Evolutionary conservation across 2,113 vertebrate species (phyloP), one percentile per base, ranked within the genome.

Genomic region (Phylloscopus whistleri): DNA sequence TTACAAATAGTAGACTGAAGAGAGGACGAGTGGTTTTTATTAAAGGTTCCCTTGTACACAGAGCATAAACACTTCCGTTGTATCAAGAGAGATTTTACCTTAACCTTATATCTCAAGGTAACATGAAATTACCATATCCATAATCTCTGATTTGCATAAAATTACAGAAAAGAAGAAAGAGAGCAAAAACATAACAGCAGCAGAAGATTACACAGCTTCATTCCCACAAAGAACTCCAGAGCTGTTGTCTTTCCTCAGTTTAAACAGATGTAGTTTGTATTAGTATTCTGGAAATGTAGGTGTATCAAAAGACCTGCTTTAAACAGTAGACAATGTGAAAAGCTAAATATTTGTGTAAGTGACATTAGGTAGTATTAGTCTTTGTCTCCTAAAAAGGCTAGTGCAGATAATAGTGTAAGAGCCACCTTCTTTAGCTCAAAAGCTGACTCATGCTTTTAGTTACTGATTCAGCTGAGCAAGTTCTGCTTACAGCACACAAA

Each of bases 371-470:
- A 93, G 58, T 39, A 62, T 85, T 97, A 79, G 77, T 58, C 53
- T 91, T 95, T 96, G 89, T 94, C 62, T 85, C 39, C 13, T 64
- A 13, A 93, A 94, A 95, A 91, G 10, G 55, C 81, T 85, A 26
- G 21, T 83, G 23, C 27, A 59, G 33, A 94, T 95, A 95, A 96
- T 76, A 76, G 84, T 64, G 2, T 66, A 90, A 85, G 89, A 87
- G 78, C 62, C 31, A 82, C 49, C 59, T 91, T 87, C 91, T 95
- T 76, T 96, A 83, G 67, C 70, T 88, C 48, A 55, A 91, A 93
- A 77, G 78, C 85, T 95, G 94, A 89, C 55, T 90, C 82, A 91
- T 91, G 84, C 59, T 90, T 95, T 94, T 93, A 89, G 59, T 79
- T 93, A 41, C 91, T 88, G 91, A 92, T 86, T 93, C 91, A 94